Conservation (phyloP, 2,888 invertebrate species). For the Eristalinus sepulchralis region DNA sequence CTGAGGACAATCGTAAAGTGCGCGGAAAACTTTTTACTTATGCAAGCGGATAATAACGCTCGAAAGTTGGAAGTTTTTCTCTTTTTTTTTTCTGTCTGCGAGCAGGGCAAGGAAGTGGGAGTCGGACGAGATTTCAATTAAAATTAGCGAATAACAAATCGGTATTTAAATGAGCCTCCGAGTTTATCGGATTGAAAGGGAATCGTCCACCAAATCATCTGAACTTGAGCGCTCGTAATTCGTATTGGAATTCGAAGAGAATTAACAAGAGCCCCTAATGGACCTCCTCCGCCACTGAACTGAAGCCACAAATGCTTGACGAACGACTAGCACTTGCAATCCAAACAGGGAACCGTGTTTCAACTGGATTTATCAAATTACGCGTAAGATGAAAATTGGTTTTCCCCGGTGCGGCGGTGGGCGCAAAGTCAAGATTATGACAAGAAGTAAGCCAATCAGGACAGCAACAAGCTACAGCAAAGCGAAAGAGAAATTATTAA, state of each 20-base stretch:
- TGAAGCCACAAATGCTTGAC: too few relatives aligned
- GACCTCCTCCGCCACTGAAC: neutral
- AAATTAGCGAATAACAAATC: neutral
- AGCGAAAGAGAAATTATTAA: too few relatives aligned
- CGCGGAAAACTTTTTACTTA: conserved; percentile 43
- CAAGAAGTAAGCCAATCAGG: too few relatives aligned
- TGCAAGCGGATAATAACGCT: conserved; percentile 48
- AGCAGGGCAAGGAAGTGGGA: neutral
- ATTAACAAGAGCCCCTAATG: neutral
- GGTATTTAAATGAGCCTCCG: neutral
- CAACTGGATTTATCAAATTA: too few relatives aligned
- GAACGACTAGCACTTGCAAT: too few relatives aligned
- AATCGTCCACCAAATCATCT: neutral
- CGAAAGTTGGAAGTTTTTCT: conserved; percentile 9
- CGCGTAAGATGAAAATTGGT: too few relatives aligned
- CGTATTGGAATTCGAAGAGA: neutral
- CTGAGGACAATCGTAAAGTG: conserved; percentile 27
- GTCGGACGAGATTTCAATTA: neutral
- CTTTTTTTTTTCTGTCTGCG: neutral
- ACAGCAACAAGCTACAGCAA: too few relatives aligned
- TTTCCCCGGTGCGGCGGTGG: too few relatives aligned
- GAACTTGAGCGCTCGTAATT: neutral
- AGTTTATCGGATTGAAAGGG: neutral
- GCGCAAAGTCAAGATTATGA: too few relatives aligned
- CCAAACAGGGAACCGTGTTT: too few relatives aligned